Percentiles rank a stretch among this genome's conserved stretches.
Evolutionary conservation across 2,888 invertebrate genomes (phyloP).

Genomic region (Drosophila mulleri): DNA sequence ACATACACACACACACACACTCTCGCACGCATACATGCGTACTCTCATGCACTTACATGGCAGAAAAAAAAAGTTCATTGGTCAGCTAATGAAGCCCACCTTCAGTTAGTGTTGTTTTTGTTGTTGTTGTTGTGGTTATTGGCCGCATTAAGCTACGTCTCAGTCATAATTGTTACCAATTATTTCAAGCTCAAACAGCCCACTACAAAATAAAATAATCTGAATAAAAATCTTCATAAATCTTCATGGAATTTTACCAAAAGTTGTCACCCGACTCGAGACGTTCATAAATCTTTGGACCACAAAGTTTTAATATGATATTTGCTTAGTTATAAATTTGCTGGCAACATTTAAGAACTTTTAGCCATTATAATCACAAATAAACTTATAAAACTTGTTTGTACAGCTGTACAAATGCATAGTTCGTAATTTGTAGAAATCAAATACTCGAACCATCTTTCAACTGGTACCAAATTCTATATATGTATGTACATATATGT

Average conservation of each 20-base stretch:
- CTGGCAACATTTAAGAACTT: conserved; percentile 8
- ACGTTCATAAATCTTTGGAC: conserved; percentile 33
- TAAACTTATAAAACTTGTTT: conserved; percentile 47
- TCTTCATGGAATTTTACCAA: conserved; percentile 38
- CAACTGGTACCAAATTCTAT: conserved; percentile 27
- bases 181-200: conserved; percentile 53
- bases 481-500: neutral
- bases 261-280: conserved; percentile 31
- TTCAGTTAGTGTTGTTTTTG: conserved; percentile 41
- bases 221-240: conserved; percentile 5
- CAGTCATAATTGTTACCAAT: conserved; percentile 65
- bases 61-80: conserved; percentile 66
- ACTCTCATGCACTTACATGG: conserved; percentile 55
- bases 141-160: conserved; percentile 27
- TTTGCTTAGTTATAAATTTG: conserved; percentile 7
- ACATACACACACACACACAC: conserved; percentile 30
- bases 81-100: conserved; percentile 71
- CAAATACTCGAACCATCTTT: conserved; percentile 33
- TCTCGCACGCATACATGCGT: conserved; percentile 18
- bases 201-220: conserved; percentile 28
- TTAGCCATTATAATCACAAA: conserved; percentile 6
- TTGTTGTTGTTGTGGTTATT: conserved; percentile 39
- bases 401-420: conserved; percentile 35
- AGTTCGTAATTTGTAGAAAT: conserved; percentile 18
- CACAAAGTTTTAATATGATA: conserved; percentile 9